Percentiles rank a stretch among this genome's conserved stretches.
phyloP scores from a whole-genome alignment of 2,888 invertebrate genomes.

The Antitype chi region DNA sequence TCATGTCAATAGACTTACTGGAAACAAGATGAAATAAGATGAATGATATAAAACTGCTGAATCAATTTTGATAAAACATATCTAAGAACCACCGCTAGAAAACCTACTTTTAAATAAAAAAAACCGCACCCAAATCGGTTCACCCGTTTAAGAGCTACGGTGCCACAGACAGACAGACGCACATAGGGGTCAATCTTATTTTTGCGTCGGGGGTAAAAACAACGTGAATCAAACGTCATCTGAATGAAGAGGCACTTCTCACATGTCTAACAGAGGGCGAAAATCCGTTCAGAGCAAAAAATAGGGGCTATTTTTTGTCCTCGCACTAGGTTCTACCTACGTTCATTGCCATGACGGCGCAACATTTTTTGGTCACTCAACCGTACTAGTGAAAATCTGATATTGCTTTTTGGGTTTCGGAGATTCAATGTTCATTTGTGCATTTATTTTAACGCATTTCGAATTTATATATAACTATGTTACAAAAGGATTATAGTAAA shows the following conservation, averaged over 20 bases:
- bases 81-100: no score
- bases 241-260: constrained; percentile 13
- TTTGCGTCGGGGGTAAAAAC: neutral
- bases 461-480: neutral
- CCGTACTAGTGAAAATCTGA: constrained; percentile 9
- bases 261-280: neutral
- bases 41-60: neutral
- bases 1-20: neutral
- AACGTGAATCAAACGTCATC: neutral
- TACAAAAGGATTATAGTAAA: neutral
- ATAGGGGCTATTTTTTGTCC: neutral
- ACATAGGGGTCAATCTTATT: no score
- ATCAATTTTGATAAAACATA: no score
- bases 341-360: constrained; percentile 8
- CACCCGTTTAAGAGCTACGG: no score
- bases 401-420: constrained; percentile 7
- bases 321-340: neutral
- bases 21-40: neutral
- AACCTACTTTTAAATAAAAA: no score
- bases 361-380: constrained; percentile 12
- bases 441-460: neutral
- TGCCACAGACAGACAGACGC: no score
- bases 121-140: no score
- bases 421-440: neutral
- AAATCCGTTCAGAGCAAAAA: constrained; percentile 6